phyloP scores from a whole-genome alignment of 2,888 invertebrate species.

The Mythimna loreyi region DNA sequence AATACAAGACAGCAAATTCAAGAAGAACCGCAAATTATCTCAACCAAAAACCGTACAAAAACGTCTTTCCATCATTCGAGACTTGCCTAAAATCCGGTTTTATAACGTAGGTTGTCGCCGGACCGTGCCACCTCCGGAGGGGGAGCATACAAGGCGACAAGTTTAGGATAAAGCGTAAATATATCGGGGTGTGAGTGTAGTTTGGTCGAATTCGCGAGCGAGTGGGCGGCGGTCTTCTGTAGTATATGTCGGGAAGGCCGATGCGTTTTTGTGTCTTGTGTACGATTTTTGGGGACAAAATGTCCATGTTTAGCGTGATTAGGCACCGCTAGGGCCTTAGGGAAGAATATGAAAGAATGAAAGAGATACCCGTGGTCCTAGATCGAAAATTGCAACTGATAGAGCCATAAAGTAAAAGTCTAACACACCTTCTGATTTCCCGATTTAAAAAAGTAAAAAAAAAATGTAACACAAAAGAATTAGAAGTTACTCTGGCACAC shows the following conservation, averaged over 20 bases:
- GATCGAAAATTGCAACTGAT: too few species aligned
- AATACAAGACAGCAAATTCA: conserved; percentile 5
- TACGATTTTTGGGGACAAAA: background rate
- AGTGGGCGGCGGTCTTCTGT: conserved; percentile 77
- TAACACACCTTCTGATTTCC: too few species aligned
- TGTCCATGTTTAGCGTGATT: too few species aligned
- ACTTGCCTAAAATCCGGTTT: conserved; percentile 33
- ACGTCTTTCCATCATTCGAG: conserved; percentile 35
- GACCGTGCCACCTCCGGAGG: conserved; percentile 47
- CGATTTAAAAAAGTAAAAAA: too few species aligned
- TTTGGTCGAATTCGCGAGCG: conserved; percentile 83
- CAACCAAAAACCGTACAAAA: conserved; percentile 5
- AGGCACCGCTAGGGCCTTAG: too few species aligned
- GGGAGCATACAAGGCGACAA: conserved; percentile 76
- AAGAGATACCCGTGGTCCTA: too few species aligned
- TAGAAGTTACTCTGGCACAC: too few species aligned
- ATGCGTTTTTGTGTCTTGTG: conserved; percentile 35
- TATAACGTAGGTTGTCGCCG: conserved; percentile 17
- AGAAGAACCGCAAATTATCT: background rate
- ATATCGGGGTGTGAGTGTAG: conserved; percentile 85
- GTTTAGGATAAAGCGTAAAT: conserved; percentile 83
- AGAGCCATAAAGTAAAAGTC: too few species aligned
- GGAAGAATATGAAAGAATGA: too few species aligned
- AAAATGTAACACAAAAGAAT: too few species aligned
- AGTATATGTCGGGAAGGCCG: conserved; percentile 68